Percentiles rank a stretch among this genome's conserved stretches.
Evolutionary conservation across 2,888 invertebrate species (phyloP).

Genomic region (Ellobium chinense): DNA sequence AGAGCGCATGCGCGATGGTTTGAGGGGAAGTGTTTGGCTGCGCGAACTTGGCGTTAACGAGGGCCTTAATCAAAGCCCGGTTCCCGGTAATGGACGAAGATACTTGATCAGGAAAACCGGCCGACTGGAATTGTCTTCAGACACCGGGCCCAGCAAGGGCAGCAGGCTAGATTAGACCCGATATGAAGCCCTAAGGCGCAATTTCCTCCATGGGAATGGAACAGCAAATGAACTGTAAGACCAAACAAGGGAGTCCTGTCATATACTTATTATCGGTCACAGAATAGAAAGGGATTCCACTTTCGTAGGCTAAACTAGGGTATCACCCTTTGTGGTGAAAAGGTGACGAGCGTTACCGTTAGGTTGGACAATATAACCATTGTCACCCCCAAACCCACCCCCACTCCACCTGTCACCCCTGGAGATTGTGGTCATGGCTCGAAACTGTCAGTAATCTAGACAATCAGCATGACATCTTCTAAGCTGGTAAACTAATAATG

Average conservation of each 20-base stretch:
- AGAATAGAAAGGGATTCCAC: neutral
- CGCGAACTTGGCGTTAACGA: constrained; percentile 26
- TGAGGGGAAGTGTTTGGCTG: constrained; percentile 36
- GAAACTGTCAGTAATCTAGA: too few relatives aligned
- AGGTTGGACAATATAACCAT: too few relatives aligned
- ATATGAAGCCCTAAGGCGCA: constrained; percentile 17
- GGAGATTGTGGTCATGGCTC: too few relatives aligned
- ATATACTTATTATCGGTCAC: constrained; percentile 1
- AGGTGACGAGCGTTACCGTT: too few relatives aligned
- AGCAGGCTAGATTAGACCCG: constrained; percentile 19
- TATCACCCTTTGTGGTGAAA: too few relatives aligned
- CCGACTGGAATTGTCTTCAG: constrained; percentile 34
- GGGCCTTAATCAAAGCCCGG: constrained; percentile 40
- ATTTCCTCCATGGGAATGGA: constrained; percentile 31
- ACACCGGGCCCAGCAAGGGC: neutral
- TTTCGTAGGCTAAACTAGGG: too few relatives aligned
- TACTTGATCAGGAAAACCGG: constrained; percentile 35
- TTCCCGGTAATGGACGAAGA: constrained; percentile 35
- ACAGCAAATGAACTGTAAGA: constrained; percentile 19
- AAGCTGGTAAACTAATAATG: too few relatives aligned
- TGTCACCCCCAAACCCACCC: too few relatives aligned
- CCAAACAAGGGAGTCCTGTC: neutral
- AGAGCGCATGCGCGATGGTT: constrained; percentile 38
- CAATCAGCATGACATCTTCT: too few relatives aligned
- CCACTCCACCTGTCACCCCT: too few relatives aligned